Evolutionary conservation across 2,888 invertebrate genomes (phyloP).

Genomic region (Pomacea canaliculata): DNA sequence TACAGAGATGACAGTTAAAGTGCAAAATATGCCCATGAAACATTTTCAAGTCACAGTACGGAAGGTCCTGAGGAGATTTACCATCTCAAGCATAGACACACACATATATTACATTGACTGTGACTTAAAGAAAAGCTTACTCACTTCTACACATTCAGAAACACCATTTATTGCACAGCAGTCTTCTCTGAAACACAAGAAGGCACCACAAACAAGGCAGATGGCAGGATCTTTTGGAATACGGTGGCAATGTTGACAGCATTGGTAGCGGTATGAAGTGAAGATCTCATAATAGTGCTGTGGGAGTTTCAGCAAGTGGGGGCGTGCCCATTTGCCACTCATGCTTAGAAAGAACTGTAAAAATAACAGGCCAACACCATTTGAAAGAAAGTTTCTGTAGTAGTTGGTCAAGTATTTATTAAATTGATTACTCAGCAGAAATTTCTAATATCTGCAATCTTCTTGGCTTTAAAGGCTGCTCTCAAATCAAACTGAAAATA

Average conservation of each 20-base stretch:
- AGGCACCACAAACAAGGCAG: conserved; percentile 91
- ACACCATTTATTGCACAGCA: conserved; percentile 76
- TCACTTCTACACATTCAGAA: conserved; percentile 86
- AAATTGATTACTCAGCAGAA: too few relatives aligned
- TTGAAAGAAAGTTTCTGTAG: too few relatives aligned
- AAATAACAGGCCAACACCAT: not conserved
- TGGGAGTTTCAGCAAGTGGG: conserved; percentile 86
- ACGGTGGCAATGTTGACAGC: conserved; percentile 88
- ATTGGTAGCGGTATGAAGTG: conserved; percentile 90
- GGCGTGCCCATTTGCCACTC: conserved; percentile 74
- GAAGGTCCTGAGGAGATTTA: too few relatives aligned
- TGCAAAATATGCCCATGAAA: too few relatives aligned
- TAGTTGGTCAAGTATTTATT: not conserved
- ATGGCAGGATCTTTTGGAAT: conserved; percentile 92
- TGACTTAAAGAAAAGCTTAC: conserved; percentile 9
- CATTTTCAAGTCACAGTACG: too few relatives aligned
- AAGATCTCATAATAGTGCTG: conserved; percentile 92
- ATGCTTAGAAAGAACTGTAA: conserved; percentile 41
- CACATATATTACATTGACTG: too few relatives aligned
- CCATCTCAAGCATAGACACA: too few relatives aligned
- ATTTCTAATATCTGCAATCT: not conserved
- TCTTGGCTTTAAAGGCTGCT: not conserved
- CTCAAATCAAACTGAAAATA: too few relatives aligned
- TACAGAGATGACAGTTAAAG: too few relatives aligned
- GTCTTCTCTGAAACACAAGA: conserved; percentile 81